These are phyloP conservation scores for Griposia aprilina DNA, from an alignment of 2,888 invertebrate genomes.

Conservation along the genomic window DNA sequence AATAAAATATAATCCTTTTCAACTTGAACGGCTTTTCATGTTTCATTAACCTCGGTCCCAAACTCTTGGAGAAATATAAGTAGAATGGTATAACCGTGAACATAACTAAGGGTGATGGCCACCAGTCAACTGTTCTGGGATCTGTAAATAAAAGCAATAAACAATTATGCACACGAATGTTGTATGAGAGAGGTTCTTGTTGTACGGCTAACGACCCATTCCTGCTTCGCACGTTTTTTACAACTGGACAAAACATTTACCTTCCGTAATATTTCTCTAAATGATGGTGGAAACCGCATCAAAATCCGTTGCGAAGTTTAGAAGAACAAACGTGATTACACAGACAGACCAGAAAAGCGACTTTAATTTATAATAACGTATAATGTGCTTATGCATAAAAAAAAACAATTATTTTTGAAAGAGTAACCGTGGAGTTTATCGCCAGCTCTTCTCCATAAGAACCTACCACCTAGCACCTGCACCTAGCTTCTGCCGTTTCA, in stretches of 20 bases:
- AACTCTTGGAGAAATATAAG: slow-evolving; percentile 60
- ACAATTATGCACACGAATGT: neutral
- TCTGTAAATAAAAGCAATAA: slow-evolving; percentile 57
- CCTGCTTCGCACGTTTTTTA: too few species aligned
- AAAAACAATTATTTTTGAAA: too few species aligned
- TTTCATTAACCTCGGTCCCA: slow-evolving; percentile 87
- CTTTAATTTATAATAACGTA: too few species aligned
- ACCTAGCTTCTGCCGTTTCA: too few species aligned
- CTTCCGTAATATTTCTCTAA: neutral
- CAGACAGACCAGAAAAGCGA: neutral
- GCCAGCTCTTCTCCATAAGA: too few species aligned
- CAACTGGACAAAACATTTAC: too few species aligned
- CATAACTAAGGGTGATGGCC: slow-evolving; percentile 50
- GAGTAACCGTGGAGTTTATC: too few species aligned
- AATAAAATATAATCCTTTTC: slow-evolving; percentile 92
- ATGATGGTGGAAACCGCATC: neutral
- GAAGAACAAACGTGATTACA: neutral
- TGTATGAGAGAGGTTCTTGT: neutral
- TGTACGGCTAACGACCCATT: neutral
- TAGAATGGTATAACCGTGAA: slow-evolving; percentile 52
- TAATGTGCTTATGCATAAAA: neutral
- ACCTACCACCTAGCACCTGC: too few species aligned
- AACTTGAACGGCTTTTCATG: slow-evolving; percentile 92
- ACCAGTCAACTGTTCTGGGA: slow-evolving; percentile 61
- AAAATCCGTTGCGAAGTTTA: neutral